A percentile compares a stretch with the other conserved stretches of the same genome.
Evolutionary conservation across 2,113 vertebrate genomes (phyloP).

Genomic region (Pungitius pungitius): DNA sequence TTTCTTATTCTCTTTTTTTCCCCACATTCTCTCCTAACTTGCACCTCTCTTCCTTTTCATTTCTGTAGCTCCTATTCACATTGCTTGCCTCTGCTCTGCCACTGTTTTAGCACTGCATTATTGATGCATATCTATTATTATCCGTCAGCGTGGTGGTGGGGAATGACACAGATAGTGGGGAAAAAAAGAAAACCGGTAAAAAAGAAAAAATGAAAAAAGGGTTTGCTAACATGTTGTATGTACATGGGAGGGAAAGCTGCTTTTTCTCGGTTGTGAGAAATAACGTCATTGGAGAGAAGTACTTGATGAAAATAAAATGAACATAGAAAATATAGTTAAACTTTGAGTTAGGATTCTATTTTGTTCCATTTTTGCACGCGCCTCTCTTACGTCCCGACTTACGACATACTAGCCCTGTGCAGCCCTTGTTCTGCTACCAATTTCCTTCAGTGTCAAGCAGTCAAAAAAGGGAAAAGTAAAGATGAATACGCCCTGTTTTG

Average conservation of each 20-base stretch:
- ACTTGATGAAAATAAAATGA: background rate
- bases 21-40: background rate
- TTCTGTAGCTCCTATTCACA: slow-evolving; percentile 34
- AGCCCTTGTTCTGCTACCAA: background rate
- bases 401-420: background rate
- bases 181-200: background rate
- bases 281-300: background rate
- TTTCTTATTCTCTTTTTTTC: background rate
- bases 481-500: background rate
- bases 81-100: slow-evolving; percentile 22
- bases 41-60: slow-evolving; percentile 32
- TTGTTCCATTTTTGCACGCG: too few relatives aligned
- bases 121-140: slow-evolving; percentile 52
- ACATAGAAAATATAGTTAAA: background rate
- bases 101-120: slow-evolving; percentile 45
- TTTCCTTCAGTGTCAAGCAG: background rate
- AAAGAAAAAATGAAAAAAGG: background rate
- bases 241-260: background rate
- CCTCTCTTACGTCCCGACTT: background rate
- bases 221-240: background rate
- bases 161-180: slow-evolving; percentile 13
- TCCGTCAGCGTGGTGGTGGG: slow-evolving; percentile 23
- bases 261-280: background rate
- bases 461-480: background rate
- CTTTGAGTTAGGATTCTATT: background rate